Percentiles rank a stretch among this genome's conserved stretches.
phyloP scores from a whole-genome alignment of 2,113 vertebrate genomes.

The Corythoichthys haematopterus region DNA sequence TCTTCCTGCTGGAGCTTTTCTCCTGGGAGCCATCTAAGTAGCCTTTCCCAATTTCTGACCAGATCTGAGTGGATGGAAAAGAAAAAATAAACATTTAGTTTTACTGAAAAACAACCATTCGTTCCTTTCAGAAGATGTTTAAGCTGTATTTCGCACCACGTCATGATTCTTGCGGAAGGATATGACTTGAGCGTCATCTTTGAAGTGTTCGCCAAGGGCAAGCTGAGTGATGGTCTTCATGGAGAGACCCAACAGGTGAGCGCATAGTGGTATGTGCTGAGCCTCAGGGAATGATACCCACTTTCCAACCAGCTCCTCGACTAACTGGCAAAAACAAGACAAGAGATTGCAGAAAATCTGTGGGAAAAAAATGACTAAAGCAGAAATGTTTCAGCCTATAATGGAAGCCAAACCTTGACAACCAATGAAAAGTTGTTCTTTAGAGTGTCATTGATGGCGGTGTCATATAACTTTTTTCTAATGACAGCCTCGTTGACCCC shows the following conservation, averaged over 20 bases:
- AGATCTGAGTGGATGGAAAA: constrained; percentile 74
- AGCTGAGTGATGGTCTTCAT: constrained; percentile 89
- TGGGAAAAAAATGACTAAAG: neutral
- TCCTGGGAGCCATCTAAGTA: constrained; percentile 92
- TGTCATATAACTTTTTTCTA: constrained; percentile 85
- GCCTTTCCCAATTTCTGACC: constrained; percentile 93
- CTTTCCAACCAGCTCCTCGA: constrained; percentile 85
- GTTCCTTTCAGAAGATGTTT: neutral
- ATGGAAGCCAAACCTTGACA: constrained; percentile 74
- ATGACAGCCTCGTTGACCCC: constrained; percentile 72
- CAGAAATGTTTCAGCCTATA: neutral
- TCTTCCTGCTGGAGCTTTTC: constrained; percentile 85
- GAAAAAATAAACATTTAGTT: neutral
- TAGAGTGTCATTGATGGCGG: constrained; percentile 75
- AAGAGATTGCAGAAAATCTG: neutral
- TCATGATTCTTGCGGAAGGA: constrained; percentile 89
- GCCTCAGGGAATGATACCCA: constrained; percentile 83
- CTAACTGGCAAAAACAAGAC: constrained; percentile 69
- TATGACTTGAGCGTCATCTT: constrained; percentile 82
- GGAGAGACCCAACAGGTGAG: constrained; percentile 89
- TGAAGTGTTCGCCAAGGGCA: constrained; percentile 84
- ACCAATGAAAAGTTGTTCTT: constrained; percentile 80
- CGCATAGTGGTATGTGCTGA: constrained; percentile 87
- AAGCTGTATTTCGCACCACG: constrained; percentile 72
- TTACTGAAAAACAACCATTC: neutral